Percentiles rank a stretch among this genome's conserved stretches.
Evolutionary conservation across 2,888 invertebrate species (phyloP).

Genomic region (Odiellus spinosus): DNA sequence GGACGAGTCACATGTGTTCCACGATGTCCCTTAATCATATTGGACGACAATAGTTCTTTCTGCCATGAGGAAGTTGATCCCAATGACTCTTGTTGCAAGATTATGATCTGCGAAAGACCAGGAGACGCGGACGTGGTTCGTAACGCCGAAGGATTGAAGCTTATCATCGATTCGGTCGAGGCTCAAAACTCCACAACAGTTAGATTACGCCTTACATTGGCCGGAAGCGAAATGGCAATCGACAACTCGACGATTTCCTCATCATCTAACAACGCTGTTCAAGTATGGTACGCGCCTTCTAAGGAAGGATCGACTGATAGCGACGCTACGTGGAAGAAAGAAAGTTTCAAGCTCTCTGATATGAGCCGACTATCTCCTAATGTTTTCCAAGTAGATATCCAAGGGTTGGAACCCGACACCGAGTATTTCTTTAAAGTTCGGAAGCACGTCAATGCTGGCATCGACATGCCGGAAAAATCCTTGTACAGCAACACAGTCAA

Average conservation of each 20-base stretch:
- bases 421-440: slow-evolving; percentile 60
- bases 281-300: slow-evolving; percentile 10
- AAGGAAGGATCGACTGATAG: slow-evolving; percentile 8
- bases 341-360: slow-evolving; percentile 8
- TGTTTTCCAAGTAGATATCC: slow-evolving; percentile 37
- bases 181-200: slow-evolving; percentile 13
- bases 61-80: slow-evolving; percentile 19
- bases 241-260: neutral
- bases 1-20: slow-evolving; percentile 57
- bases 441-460: neutral
- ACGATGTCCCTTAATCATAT: slow-evolving; percentile 11
- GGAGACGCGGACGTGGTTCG: slow-evolving; percentile 7
- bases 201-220: slow-evolving; percentile 8
- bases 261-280: slow-evolving; percentile 5
- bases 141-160: slow-evolving; percentile 6
- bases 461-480: slow-evolving; percentile 1
- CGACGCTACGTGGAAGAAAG: slow-evolving; percentile 11
- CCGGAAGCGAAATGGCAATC: neutral
- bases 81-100: slow-evolving; percentile 20
- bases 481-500: slow-evolving; percentile 19
- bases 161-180: slow-evolving; percentile 10
- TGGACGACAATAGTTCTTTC: slow-evolving; percentile 8
- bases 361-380: slow-evolving; percentile 9
- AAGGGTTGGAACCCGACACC: slow-evolving; percentile 57
- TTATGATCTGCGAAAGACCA: slow-evolving; percentile 18